These are phyloP conservation scores for Pseudoips prasinana DNA, from an alignment of 2,888 invertebrate species.

Conservation along the genomic window DNA sequence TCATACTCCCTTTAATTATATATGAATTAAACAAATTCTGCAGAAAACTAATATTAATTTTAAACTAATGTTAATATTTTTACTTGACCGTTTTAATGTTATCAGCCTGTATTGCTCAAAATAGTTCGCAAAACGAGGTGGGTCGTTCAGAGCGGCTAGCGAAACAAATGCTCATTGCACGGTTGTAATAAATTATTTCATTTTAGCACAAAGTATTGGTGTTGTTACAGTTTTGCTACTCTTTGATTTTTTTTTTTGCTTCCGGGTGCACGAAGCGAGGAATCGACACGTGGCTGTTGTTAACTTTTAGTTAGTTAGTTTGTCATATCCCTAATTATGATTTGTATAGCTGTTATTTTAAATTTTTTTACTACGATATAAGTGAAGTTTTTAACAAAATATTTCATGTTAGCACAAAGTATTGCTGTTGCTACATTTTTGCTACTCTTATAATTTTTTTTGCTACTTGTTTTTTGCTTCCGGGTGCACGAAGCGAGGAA, in stretches of 20 bases:
- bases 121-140: conserved; percentile 44
- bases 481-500: conserved; percentile 50
- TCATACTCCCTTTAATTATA: too few species aligned
- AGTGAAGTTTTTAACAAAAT: too few species aligned
- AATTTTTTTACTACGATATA: too few species aligned
- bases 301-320: conserved; percentile 33
- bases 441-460: conserved; percentile 19
- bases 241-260: conserved; percentile 35
- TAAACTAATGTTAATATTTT: too few species aligned
- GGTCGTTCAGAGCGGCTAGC: conserved; percentile 21
- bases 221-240: conserved; percentile 62
- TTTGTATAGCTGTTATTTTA: too few species aligned
- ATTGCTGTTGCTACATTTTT: conserved; percentile 73
- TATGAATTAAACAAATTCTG: too few species aligned
- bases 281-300: conserved; percentile 66
- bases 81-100: too few species aligned
- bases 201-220: conserved; percentile 54
- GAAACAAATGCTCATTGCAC: conserved; percentile 47
- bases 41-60: too few species aligned
- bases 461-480: conserved; percentile 56
- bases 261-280: conserved; percentile 51
- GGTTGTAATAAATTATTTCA: conserved; percentile 64
- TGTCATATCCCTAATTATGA: conserved; percentile 4
- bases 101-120: conserved; percentile 32
- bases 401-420: too few species aligned